phyloP scores from a whole-genome alignment of 2,888 invertebrate species.

The Oligia fasciuncula region DNA sequence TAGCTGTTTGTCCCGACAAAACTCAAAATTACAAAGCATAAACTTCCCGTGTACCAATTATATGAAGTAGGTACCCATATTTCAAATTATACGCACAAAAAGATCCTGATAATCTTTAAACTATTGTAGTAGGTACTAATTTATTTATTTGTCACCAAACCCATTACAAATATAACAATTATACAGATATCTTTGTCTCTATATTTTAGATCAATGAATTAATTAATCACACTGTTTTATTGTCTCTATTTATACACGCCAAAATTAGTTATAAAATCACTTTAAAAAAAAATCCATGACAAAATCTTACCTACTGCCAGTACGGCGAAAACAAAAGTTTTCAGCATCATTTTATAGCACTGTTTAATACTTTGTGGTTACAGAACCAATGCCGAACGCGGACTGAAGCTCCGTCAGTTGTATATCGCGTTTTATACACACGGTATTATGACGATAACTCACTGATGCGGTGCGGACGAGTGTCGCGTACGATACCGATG shows the following conservation, averaged over 20 bases:
- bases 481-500: background rate
- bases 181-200: background rate
- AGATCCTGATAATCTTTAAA: background rate
- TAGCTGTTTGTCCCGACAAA: background rate
- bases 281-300: background rate
- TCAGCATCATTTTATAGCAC: slow-evolving; percentile 76
- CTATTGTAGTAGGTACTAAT: no score
- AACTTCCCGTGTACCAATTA: background rate
- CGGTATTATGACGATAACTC: slow-evolving; percentile 30
- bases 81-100: background rate
- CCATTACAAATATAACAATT: background rate
- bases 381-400: slow-evolving; percentile 60
- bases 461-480: slow-evolving; percentile 24
- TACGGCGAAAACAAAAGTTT: slow-evolving; percentile 72
- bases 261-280: background rate
- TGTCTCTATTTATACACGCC: background rate
- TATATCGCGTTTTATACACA: slow-evolving; percentile 54
- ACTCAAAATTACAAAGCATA: background rate
- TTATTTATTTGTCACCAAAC: background rate
- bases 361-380: slow-evolving; percentile 50
- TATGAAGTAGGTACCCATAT: background rate
- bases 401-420: slow-evolving; percentile 71
- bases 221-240: background rate
- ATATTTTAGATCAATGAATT: background rate
- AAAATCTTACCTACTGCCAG: slow-evolving; percentile 77